Evolutionary conservation across 2,113 vertebrate species (phyloP).

Genomic region (Salvelinus alpinus): DNA sequence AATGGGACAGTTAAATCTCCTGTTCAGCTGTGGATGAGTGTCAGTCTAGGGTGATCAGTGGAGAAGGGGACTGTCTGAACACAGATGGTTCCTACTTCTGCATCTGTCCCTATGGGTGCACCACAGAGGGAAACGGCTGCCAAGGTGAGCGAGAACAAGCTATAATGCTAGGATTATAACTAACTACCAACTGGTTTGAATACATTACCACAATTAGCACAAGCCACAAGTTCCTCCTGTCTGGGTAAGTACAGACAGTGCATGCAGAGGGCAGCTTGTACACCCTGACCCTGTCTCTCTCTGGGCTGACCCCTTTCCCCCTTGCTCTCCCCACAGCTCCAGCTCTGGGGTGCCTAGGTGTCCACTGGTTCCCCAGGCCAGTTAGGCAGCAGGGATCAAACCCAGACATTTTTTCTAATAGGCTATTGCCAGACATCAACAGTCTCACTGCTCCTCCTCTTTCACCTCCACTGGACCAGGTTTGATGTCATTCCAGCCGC

Average conservation of each 20-base stretch:
- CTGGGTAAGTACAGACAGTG: neutral
- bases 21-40: constrained; percentile 69
- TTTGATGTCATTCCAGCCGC: constrained; percentile 65
- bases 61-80: constrained; percentile 66
- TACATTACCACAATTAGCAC: no score
- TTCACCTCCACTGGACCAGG: constrained; percentile 16
- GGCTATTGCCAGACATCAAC: constrained; percentile 52
- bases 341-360: neutral
- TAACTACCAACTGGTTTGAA: no score
- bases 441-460: constrained; percentile 17
- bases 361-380: constrained; percentile 30
- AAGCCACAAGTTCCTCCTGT: no score
- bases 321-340: neutral
- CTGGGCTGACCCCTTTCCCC: neutral
- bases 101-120: constrained; percentile 65
- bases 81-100: constrained; percentile 67
- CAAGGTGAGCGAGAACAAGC: constrained; percentile 71
- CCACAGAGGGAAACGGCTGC: constrained; percentile 69
- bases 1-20: neutral
- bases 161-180: no score
- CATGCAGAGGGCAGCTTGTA: neutral
- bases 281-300: neutral
- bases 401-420: constrained; percentile 45
- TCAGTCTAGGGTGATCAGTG: constrained; percentile 60
- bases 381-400: constrained; percentile 15